Conservation (phyloP, 2,888 invertebrate genomes). For the Stenoptilia bipunctidactyla region DNA sequence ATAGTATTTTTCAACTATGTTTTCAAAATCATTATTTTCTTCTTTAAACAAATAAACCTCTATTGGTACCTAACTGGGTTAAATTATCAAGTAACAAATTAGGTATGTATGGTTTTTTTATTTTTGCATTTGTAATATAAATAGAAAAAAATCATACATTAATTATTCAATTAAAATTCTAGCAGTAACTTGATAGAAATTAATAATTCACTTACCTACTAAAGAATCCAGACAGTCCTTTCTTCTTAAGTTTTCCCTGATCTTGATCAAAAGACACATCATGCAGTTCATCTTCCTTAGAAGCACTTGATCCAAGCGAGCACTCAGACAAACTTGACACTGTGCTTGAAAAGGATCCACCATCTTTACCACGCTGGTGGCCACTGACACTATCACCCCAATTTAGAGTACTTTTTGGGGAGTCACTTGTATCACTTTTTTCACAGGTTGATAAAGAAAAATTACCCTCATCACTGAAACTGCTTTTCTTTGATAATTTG, state of each 20-base stretch:
- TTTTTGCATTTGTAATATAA: too few species aligned
- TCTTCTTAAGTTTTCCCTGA: slow-evolving; percentile 67
- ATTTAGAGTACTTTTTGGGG: slow-evolving; percentile 60
- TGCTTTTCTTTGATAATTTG: slow-evolving; percentile 60
- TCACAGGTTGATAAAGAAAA: slow-evolving; percentile 63
- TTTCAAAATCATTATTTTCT: too few species aligned
- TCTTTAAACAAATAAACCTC: too few species aligned
- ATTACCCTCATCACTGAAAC: slow-evolving; percentile 65
- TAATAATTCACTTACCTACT: slow-evolving; percentile 59
- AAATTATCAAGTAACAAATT: too few species aligned
- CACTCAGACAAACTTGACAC: slow-evolving; percentile 80
- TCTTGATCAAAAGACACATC: slow-evolving; percentile 37
- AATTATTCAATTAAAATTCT: too few species aligned
- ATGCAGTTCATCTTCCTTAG: slow-evolving; percentile 56
- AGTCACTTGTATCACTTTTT: slow-evolving; percentile 65
- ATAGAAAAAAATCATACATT: too few species aligned
- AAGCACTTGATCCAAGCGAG: slow-evolving; percentile 73
- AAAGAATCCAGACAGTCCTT: slow-evolving; percentile 73
- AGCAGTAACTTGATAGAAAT: not conserved
- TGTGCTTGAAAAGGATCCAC: slow-evolving; percentile 77
- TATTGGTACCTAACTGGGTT: too few species aligned
- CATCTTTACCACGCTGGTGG: slow-evolving; percentile 69
- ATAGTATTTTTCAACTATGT: too few species aligned
- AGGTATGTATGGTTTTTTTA: too few species aligned
- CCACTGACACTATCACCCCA: slow-evolving; percentile 61